phyloP scores from a whole-genome alignment of 2,888 invertebrate species.

The Caenorhabditis japonica region DNA sequence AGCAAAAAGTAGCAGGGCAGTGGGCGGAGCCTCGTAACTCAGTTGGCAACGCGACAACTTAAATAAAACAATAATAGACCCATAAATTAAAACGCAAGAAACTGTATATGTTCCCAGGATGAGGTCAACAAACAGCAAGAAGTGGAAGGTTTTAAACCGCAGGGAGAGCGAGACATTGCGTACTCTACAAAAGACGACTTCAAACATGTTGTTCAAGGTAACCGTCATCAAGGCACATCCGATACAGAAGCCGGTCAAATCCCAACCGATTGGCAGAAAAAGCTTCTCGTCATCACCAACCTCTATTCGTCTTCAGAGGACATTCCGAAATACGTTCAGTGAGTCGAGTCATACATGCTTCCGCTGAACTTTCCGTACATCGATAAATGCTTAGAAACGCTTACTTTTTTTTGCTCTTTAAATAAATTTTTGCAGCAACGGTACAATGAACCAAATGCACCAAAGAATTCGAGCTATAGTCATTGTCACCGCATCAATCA shows the following conservation, averaged over 20 bases:
- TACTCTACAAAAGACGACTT: conserved; percentile 50
- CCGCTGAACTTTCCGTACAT: too few relatives aligned
- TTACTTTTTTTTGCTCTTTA: not conserved
- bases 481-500: conserved; percentile 61
- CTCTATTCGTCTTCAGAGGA: conserved; percentile 57
- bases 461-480: conserved; percentile 70
- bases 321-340: conserved; percentile 70
- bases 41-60: too few relatives aligned
- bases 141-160: too few relatives aligned
- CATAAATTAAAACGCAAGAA: too few relatives aligned
- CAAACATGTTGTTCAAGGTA: conserved; percentile 32
- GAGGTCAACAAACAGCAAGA: too few relatives aligned
- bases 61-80: too few relatives aligned
- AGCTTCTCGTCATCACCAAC: conserved; percentile 64
- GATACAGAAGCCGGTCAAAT: conserved; percentile 44
- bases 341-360: conserved; percentile 20
- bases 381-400: not conserved
- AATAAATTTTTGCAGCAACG: conserved; percentile 49
- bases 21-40: too few relatives aligned
- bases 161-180: not conserved
- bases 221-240: conserved; percentile 41
- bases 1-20: too few relatives aligned
- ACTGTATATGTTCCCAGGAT: too few relatives aligned
- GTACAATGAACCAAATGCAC: conserved; percentile 73
- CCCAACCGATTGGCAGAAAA: conserved; percentile 60